A percentile compares a stretch with the other conserved stretches of the same genome.
Conservation (phyloP, 2,888 invertebrate species). For the Chymomyza fuscimana region DNA sequence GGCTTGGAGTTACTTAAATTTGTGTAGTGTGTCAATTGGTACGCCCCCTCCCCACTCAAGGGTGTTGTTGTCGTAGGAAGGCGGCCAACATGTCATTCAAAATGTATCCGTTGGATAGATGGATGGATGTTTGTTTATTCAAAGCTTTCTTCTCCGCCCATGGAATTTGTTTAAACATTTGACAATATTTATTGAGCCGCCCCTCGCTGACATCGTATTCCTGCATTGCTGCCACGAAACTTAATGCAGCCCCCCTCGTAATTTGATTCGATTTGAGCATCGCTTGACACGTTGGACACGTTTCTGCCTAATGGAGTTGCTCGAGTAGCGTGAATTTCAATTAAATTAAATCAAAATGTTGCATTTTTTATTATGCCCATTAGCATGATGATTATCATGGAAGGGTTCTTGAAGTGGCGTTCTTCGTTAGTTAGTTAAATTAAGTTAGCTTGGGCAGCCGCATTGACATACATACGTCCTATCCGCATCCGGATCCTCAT, state of each 20-base stretch:
- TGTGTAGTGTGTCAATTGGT: slow-evolving; percentile 50
- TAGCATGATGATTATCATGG: slow-evolving; percentile 39
- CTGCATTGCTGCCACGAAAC: slow-evolving; percentile 19
- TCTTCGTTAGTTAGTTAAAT: slow-evolving; percentile 58
- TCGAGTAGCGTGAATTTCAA: slow-evolving; percentile 78
- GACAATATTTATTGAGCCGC: slow-evolving; percentile 73
- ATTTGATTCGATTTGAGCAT: slow-evolving; percentile 2
- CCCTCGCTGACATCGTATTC: slow-evolving; percentile 3
- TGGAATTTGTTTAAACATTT: slow-evolving; percentile 69
- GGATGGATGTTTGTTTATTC: slow-evolving; percentile 37
- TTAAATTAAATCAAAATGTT: slow-evolving; percentile 77
- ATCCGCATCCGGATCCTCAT: slow-evolving; percentile 34
- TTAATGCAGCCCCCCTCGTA: slow-evolving; percentile 27
- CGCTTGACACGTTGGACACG: slow-evolving; percentile 57
- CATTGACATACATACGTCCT: slow-evolving; percentile 5
- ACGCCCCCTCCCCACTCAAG: slow-evolving; percentile 44
- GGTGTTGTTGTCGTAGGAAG: background rate
- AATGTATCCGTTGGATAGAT: slow-evolving; percentile 43
- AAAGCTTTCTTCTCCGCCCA: slow-evolving; percentile 16
- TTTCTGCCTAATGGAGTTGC: slow-evolving; percentile 78
- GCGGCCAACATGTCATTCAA: slow-evolving; percentile 19
- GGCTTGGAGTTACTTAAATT: slow-evolving; percentile 40
- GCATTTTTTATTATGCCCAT: slow-evolving; percentile 74
- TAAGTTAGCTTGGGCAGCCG: slow-evolving; percentile 55
- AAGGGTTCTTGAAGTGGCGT: slow-evolving; percentile 44